Percentiles rank a stretch among this genome's conserved stretches.
phyloP scores from a whole-genome alignment of 2,113 vertebrate genomes.

The Proteles cristata region DNA sequence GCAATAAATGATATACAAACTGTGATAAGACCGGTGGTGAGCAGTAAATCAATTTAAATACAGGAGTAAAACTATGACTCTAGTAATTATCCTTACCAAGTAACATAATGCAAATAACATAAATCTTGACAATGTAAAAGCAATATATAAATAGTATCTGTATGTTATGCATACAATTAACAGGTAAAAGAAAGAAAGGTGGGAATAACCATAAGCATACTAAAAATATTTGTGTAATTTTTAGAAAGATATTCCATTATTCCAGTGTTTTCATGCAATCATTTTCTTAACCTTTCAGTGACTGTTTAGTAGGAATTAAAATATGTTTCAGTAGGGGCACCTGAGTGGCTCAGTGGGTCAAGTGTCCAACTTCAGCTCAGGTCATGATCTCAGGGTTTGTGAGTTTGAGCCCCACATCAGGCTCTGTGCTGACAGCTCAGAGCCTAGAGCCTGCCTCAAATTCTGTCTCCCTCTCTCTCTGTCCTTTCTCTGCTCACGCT shows the following conservation, averaged over 20 bases:
- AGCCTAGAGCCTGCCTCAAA: no score
- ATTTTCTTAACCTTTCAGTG: neutral
- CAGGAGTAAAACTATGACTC: neutral
- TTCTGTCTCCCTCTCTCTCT: no score
- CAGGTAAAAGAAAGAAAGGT: neutral
- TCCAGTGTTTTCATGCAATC: neutral
- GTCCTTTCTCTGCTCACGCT: no score
- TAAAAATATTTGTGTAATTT: neutral
- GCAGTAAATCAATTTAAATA: neutral
- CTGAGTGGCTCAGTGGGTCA: no score
- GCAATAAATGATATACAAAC: neutral
- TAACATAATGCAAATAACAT: neutral
- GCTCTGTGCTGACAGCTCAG: no score
- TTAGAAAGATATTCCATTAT: neutral
- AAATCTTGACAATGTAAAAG: neutral
- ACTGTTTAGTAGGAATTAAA: neutral
- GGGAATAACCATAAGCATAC: neutral
- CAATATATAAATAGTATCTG: neutral
- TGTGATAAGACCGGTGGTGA: neutral
- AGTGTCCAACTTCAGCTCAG: no score
- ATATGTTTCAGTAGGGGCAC: neutral
- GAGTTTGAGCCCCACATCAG: no score
- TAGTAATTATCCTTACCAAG: neutral
- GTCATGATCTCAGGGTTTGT: no score
- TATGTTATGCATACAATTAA: neutral